Conservation (phyloP, 35 echinoderm and acorn worm genomes). For the Strongylocentrotus purpuratus region DNA sequence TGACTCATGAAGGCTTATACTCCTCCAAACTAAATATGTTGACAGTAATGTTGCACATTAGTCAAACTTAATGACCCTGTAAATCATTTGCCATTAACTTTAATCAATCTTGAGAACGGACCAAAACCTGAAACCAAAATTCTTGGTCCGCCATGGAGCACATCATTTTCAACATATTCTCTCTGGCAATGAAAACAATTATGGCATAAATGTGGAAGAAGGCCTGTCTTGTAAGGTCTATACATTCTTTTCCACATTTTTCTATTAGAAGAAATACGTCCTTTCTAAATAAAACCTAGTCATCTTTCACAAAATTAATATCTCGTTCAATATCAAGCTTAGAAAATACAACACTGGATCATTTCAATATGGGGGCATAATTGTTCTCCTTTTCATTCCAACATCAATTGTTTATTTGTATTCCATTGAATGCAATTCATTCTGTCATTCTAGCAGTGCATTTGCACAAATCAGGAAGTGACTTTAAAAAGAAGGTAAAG, state of each 20-base stretch:
- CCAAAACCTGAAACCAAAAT: not conserved
- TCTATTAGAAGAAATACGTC: too few relatives aligned
- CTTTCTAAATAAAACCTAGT: too few relatives aligned
- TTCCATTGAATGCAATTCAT: not conserved
- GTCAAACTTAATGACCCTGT: not conserved
- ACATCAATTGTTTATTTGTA: not conserved
- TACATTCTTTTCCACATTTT: too few relatives aligned
- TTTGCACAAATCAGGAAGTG: not conserved
- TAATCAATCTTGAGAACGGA: not conserved
- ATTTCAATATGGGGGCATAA: too few relatives aligned
- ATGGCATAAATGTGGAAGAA: too few relatives aligned
- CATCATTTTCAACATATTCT: too few relatives aligned
- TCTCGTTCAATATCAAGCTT: too few relatives aligned
- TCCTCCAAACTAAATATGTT: not conserved
- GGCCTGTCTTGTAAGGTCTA: too few relatives aligned
- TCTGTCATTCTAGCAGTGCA: not conserved
- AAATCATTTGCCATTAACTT: not conserved
- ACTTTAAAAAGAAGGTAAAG: not conserved
- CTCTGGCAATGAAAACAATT: too few relatives aligned
- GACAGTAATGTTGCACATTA: not conserved
- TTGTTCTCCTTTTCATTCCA: too few relatives aligned
- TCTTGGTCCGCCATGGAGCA: not conserved
- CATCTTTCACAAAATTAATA: too few relatives aligned
- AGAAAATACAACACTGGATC: too few relatives aligned
- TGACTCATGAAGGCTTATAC: not conserved